Evolutionary conservation across 2,888 invertebrate species (phyloP).

Genomic region (Helobdella robusta): DNA sequence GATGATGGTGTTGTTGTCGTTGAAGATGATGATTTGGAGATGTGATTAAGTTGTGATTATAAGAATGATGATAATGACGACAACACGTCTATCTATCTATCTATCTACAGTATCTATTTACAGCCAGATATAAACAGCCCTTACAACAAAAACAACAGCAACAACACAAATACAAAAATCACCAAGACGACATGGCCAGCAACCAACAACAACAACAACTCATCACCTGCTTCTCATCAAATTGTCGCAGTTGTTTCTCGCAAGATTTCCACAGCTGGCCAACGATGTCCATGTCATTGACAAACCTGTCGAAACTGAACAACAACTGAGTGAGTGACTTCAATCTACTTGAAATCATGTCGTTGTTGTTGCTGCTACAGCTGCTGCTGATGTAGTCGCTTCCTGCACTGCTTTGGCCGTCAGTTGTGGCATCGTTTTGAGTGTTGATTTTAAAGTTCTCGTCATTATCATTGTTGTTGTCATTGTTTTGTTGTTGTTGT

Average conservation of each 20-base stretch:
- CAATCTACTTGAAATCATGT: not conserved
- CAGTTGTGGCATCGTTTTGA: not conserved
- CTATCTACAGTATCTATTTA: too few relatives aligned
- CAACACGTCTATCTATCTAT: too few relatives aligned
- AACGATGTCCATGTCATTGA: slow-evolving; percentile 57
- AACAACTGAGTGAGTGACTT: too few relatives aligned
- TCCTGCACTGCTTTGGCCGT: not conserved
- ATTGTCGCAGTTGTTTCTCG: slow-evolving; percentile 54
- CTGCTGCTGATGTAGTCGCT: not conserved
- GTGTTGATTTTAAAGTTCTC: not conserved
- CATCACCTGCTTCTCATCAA: slow-evolving; percentile 51
- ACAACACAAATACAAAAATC: not conserved
- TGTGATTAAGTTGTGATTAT: too few relatives aligned
- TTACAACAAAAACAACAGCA: not conserved
- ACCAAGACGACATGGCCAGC: not conserved
- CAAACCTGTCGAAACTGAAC: slow-evolving; percentile 54
- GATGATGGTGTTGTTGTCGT: too few relatives aligned
- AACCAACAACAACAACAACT: too few relatives aligned
- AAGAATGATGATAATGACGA: too few relatives aligned
- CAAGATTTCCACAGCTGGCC: slow-evolving; percentile 56
- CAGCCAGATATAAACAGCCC: too few relatives aligned
- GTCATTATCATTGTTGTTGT: not conserved
- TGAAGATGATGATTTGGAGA: too few relatives aligned
- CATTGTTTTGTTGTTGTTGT: too few relatives aligned
- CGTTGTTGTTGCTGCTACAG: not conserved